Percentiles rank a stretch among this genome's conserved stretches.
These are phyloP conservation scores for Trissonchulus sp. DNA, from an alignment of 2,888 invertebrate genomes.

Conservation along the genomic window DNA sequence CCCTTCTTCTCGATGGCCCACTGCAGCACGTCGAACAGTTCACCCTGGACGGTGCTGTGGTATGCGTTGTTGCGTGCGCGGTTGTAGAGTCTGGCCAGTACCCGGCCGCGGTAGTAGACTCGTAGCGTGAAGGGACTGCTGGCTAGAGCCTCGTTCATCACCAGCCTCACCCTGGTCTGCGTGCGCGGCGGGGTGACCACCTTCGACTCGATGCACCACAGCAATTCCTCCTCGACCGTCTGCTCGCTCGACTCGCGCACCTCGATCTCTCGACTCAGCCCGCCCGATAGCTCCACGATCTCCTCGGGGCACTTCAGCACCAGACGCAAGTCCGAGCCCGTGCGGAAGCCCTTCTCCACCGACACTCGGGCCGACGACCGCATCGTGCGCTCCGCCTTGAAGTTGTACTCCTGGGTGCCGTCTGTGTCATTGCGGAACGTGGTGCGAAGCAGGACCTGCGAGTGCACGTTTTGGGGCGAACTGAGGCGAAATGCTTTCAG, in stretches of 20 bases:
- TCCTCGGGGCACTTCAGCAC: constrained; percentile 14
- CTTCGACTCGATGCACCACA: background rate
- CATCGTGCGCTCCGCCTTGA: constrained; percentile 11
- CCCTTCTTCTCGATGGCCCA: constrained; percentile 6
- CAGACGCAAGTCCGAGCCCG: constrained; percentile 8
- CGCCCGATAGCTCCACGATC: background rate
- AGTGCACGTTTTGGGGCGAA: background rate
- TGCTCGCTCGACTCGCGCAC: background rate
- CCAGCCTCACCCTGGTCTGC: constrained; percentile 5
- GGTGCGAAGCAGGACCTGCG: constrained; percentile 6
- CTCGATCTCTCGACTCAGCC: constrained; percentile 12
- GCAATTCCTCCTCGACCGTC: background rate
- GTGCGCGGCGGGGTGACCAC: constrained; percentile 12
- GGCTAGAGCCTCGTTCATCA: constrained; percentile 9
- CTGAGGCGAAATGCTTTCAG: background rate
- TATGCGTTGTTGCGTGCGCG: background rate
- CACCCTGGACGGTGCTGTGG: constrained; percentile 19
- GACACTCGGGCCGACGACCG: background rate
- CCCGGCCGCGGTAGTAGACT: constrained; percentile 17
- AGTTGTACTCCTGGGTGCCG: constrained; percentile 14
- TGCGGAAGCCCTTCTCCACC: constrained; percentile 7
- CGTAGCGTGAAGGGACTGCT: background rate
- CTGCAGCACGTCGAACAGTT: constrained; percentile 9
- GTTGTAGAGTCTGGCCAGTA: constrained; percentile 8
- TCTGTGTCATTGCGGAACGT: constrained; percentile 2